Conservation (phyloP, 30 jellyfish, hydroid and myxozoan species). For the Morbakka virulenta region DNA sequence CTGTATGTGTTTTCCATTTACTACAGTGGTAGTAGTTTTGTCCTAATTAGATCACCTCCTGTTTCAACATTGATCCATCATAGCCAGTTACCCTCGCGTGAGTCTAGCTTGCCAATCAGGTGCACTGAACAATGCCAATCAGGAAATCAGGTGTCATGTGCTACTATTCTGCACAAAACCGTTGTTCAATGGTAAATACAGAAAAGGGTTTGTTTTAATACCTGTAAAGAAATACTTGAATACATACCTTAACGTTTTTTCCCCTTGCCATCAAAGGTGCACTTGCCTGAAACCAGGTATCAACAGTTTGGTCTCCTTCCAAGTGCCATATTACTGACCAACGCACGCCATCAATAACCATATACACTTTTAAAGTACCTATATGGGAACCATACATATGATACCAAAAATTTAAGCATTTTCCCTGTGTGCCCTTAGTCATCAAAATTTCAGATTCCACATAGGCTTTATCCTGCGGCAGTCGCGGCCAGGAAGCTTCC, state of each 20-base stretch:
- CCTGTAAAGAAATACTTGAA: neutral
- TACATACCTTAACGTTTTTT: conserved; percentile 62
- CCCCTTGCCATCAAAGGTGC: conserved; percentile 81
- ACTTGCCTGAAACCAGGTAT: conserved; percentile 77
- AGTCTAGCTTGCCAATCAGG: too few relatives aligned
- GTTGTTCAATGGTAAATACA: too few relatives aligned
- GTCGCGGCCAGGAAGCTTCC: conserved; percentile 83
- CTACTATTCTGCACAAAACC: too few relatives aligned
- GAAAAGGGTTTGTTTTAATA: too few relatives aligned
- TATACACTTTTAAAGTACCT: conserved; percentile 68
- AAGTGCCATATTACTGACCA: conserved; percentile 75
- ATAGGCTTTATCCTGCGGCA: conserved; percentile 73
- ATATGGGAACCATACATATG: conserved; percentile 88
- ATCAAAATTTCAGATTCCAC: conserved; percentile 66
- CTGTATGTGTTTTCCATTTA: too few relatives aligned
- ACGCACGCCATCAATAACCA: conserved; percentile 66
- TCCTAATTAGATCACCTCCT: too few relatives aligned
- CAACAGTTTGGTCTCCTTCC: conserved; percentile 62
- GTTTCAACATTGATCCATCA: too few relatives aligned
- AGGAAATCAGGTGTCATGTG: too few relatives aligned
- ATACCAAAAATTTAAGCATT: conserved; percentile 81
- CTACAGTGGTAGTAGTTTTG: too few relatives aligned
- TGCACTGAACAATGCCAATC: too few relatives aligned
- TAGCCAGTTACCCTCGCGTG: too few relatives aligned
- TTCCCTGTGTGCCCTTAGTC: conserved; percentile 60